phyloP scores from a whole-genome alignment of 2,113 vertebrate species.

The Laticauda colubrina region DNA sequence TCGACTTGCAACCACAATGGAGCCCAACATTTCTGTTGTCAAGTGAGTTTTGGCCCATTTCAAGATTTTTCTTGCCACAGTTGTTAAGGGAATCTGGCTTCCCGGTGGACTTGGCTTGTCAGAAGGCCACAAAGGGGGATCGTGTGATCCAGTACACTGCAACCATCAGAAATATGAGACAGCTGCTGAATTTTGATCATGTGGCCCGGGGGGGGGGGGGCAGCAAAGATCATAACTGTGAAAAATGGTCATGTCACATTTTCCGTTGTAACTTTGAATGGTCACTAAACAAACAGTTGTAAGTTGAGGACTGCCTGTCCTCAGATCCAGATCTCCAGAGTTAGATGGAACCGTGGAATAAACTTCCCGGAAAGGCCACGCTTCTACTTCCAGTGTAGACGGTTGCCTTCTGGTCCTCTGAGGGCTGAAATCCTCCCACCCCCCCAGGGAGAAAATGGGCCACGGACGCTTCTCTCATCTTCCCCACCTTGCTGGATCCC shows the following conservation, averaged over 20 bases:
- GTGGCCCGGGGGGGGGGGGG: not conserved
- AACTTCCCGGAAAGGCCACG: too few species aligned
- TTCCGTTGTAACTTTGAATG: not conserved
- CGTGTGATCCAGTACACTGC: too few species aligned
- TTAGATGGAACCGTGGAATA: not conserved
- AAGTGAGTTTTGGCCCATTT: not conserved
- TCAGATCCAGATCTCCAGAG: not conserved
- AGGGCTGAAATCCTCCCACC: not conserved
- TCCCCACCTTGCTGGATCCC: not conserved
- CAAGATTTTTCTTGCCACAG: not conserved
- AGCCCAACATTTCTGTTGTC: not conserved
- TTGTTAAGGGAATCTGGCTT: not conserved
- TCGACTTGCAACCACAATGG: not conserved
- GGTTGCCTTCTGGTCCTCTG: not conserved
- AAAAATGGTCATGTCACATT: not conserved
- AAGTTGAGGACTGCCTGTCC: not conserved
- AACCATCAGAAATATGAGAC: not conserved
- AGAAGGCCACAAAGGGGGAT: not conserved
- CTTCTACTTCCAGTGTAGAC: not conserved
- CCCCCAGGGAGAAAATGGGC: not conserved
- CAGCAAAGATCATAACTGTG: not conserved
- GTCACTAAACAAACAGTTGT: not conserved
- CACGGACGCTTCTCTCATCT: not conserved
- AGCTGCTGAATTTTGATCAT: not conserved
- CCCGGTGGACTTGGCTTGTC: not conserved